Evolutionary conservation across 2,888 invertebrate genomes (phyloP), one percentile per base, ranked within the genome.

Genomic region (Anodontia alba): DNA sequence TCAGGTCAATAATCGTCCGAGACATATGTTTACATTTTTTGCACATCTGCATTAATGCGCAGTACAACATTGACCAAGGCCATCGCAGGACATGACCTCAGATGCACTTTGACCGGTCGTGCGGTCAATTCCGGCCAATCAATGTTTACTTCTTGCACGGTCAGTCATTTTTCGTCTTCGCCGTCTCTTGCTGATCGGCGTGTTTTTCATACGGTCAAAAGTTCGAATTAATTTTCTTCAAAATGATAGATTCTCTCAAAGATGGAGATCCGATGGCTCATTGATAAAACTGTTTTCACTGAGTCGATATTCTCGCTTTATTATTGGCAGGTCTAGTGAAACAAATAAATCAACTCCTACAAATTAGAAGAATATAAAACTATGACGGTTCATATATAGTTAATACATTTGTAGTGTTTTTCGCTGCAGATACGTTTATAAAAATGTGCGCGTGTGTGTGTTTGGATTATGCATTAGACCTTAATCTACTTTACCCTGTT

Each of bases 31-130:
- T 33, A 33, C 12, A 17, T 62, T n/a, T n/a, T 62, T 54, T 62
- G 62, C 62, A 62, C 62, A 62, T 62, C 62, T 62, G 62, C 62
- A 62, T 31, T 33, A 33, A 17, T 62, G 62, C 33, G 20, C 17
- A 31, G 62, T 20, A 62, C 62, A 62, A 62, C 23, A 20, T 17
- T 33, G 1, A 33, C 33, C 33, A 33, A 62, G 62, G 62, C 62
- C 33, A 62, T 33, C 31, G 15, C 33, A 26, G 62, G 62, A 62
- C 62, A 76, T 67, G 80, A 80, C 72, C 73, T 57, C 42, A 38
- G 42, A 23, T 42, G 57, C 33, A 73, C 80, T 80, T 80, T 80
- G 73, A 80, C 80, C 80, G 67, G 76, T 76, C 76, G 71, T 76
- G 76, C n/a, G 80, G 80, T 80, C 73, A 80, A 42, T 57, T 76